Base-by-base conservation (phyloP, 2,113 vertebrate genomes). In the Onychorhynchus coronatus region DNA sequence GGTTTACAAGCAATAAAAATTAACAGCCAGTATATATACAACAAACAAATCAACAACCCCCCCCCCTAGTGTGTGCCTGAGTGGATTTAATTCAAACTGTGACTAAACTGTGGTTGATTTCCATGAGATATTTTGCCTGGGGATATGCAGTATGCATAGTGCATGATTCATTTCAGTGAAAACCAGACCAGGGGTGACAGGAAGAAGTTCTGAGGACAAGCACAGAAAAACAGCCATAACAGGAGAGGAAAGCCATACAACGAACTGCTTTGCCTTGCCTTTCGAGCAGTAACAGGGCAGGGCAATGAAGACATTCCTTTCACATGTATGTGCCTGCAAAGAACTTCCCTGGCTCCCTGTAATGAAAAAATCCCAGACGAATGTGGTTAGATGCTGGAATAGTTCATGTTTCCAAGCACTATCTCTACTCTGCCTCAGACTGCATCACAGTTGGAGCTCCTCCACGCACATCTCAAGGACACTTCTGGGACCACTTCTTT, bases 1-100 rank as follows among this genome's bases (percentile, higher is more conserved):
- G 86, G 82, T 96, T 94, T 92, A 93, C 83, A 95, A 92, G 89
- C 91, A 95, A 72, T 81, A 95, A 90, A 96, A 95, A 93, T 95
- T 88, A 94, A 77, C 92, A 91, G 74, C 49, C 83, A 94, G 17
- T 83, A 79, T 82, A 79, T 49, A 89, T 59, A 85, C 62, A 68
- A 80, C 92, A 95, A 95, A 95, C 91, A 86, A 94, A 94, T 59
- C 88, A 94, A 91, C 82, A 87, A 2, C 0, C 11, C 46, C 50
- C 44, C 37, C 50, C 61, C 0, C 27, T 31, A 79, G 42, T 41
- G 47, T 80, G 68, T 91, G 93, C 79, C 83, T 89, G 85, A 93
- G 85, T 66, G 47, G 83, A 94, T 95, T 66, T 95, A 83, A 92
- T 88, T 92, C 93, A 93, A 93, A 93, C 63, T 88, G 76, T 96